phyloP scores from a whole-genome alignment of 2,888 invertebrate genomes.

The Beris morrisii region DNA sequence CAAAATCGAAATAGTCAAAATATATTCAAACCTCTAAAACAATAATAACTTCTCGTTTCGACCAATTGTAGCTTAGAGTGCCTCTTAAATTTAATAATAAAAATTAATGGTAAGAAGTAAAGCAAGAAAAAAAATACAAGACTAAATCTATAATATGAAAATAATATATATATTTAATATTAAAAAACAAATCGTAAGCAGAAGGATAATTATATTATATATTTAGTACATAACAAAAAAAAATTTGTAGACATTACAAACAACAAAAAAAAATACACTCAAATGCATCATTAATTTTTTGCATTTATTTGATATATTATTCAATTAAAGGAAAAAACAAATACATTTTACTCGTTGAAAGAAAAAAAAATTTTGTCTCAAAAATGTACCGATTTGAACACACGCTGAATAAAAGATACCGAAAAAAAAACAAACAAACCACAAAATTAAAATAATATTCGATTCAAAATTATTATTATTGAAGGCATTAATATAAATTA shows the following conservation, averaged over 20 bases:
- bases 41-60: slow-evolving; percentile 44
- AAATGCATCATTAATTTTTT: slow-evolving; percentile 10
- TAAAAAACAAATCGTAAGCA: slow-evolving; percentile 19
- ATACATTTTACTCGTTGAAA: slow-evolving; percentile 1
- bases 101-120: slow-evolving; percentile 38
- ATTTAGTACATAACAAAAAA: slow-evolving; percentile 28
- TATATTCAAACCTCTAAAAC: neutral
- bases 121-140: slow-evolving; percentile 39
- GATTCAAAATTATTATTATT: slow-evolving; percentile 1
- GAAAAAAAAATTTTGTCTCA: slow-evolving; percentile 18
- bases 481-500: neutral
- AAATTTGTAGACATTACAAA: slow-evolving; percentile 31
- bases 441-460: slow-evolving; percentile 1
- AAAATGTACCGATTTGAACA: slow-evolving; percentile 22
- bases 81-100: slow-evolving; percentile 43
- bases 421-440: neutral
- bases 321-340: slow-evolving; percentile 8
- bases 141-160: slow-evolving; percentile 37
- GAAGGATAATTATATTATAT: slow-evolving; percentile 27
- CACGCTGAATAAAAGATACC: neutral
- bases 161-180: slow-evolving; percentile 32
- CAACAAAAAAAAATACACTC: slow-evolving; percentile 16
- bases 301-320: slow-evolving; percentile 6
- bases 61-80: slow-evolving; percentile 49
- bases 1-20: neutral